Base-by-base conservation (phyloP, 2,888 invertebrate genomes). In the Callimorpha dominula region DNA sequence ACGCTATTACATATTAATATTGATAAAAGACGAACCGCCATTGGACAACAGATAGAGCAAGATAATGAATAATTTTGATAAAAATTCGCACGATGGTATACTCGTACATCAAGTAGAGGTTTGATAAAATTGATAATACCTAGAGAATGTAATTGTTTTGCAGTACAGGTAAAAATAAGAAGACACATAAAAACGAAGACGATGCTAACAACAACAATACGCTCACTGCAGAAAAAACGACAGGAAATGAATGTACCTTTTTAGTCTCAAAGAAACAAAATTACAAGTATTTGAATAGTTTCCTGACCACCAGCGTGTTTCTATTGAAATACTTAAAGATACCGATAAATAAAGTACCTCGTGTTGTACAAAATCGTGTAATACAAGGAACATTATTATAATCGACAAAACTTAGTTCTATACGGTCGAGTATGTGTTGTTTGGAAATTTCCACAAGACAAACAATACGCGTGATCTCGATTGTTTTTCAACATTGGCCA, bases 391-490 rank as follows among this genome's bases (percentile, higher is more conserved):
- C 64, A 76, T 72, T 77, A 82, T 76, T 62, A 78, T 74, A 78
- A 75, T 74, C 74, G 42, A 73, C 75, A 73, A 80, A 74, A 73
- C 67, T 77, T 72, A 73, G 77, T 77, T 81, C 73, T 78, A 72
- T 77, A 77, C 74, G 69, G 54, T 31, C 66, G 68, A 63, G 67
- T 64, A 60, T 43, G 60, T 60, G 66, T 90, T 93, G 93, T 93
- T 93, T 94, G 91, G 90, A 92, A 93, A 92, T 92, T 90, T 90
- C 91, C 89, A 82, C 83, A 84, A 88, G 86, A 90, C 92, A 93
- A 93, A 92, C 91, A 92, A 90, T 89, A 84, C 86, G 84, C 80
- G 82, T 78, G 81, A 85, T 84, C 84, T 81, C 78, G 78, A 76
- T 66, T 85, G 86, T 89, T 89, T 88, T 89, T 89, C 88, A 89